Percentiles rank a stretch among this genome's conserved stretches.
Conservation (phyloP, 37 sponge, comb jelly and placozoan genomes). For the Axinella damicornis region DNA sequence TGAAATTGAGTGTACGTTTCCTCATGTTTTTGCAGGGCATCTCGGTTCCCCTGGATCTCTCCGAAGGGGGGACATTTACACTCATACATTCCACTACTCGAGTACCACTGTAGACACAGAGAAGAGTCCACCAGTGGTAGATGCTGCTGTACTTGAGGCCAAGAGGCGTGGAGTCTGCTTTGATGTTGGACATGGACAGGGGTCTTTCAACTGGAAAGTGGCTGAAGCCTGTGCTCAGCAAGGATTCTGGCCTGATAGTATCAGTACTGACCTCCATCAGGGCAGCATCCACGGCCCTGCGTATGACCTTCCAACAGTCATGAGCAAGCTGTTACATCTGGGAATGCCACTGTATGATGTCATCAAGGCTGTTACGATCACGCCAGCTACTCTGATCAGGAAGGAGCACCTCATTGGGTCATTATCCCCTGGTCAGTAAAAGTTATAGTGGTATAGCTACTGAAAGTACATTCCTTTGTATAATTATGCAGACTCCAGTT, state of each 20-base stretch:
- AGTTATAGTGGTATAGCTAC: too few species aligned
- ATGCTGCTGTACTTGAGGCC: slow-evolving; percentile 16
- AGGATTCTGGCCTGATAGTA: slow-evolving; percentile 37
- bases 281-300: too few species aligned
- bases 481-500: too few species aligned
- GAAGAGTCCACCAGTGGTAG: background rate
- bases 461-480: too few species aligned
- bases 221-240: slow-evolving; percentile 25
- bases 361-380: too few species aligned
- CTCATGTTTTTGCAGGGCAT: background rate
- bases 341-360: too few species aligned
- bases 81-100: slow-evolving; percentile 39
- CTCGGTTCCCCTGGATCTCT: slow-evolving; percentile 11
- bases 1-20: too few species aligned
- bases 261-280: slow-evolving; percentile 59
- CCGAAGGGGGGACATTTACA: slow-evolving; percentile 44
- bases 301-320: too few species aligned
- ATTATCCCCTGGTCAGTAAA: too few species aligned
- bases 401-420: too few species aligned
- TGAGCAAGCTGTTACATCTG: too few species aligned
- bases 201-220: slow-evolving; percentile 45
- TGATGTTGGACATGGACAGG: slow-evolving; percentile 63
- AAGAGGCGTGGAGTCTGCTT: slow-evolving; percentile 20
- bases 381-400: too few species aligned
- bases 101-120: slow-evolving; percentile 26